phyloP scores from a whole-genome alignment of 2,888 invertebrate genomes.

The Cheilosia soror region DNA sequence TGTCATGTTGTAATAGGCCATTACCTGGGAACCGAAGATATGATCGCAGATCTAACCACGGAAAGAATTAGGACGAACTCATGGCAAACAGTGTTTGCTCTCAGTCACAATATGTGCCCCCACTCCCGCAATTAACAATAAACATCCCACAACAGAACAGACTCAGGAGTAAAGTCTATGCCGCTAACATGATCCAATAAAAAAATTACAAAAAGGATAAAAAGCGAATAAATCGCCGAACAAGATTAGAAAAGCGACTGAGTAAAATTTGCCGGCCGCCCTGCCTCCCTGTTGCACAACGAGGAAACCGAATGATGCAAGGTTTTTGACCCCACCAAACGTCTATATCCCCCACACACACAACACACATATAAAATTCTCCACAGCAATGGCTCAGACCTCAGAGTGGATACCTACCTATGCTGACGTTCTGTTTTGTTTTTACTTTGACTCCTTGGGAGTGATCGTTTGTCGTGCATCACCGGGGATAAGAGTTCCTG shows the following conservation, averaged over 20 bases:
- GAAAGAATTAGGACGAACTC: conserved; percentile 44
- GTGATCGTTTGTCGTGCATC: conserved; percentile 75
- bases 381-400: conserved; percentile 27
- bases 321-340: conserved; percentile 66
- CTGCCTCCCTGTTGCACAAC: not conserved
- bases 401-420: conserved; percentile 27
- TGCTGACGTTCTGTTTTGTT: conserved; percentile 35
- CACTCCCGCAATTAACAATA: conserved; percentile 41
- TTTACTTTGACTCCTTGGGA: conserved; percentile 68
- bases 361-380: not conserved
- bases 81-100: conserved; percentile 7
- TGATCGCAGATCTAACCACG: conserved; percentile 37
- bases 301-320: conserved; percentile 42
- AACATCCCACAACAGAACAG: conserved; percentile 35
- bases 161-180: conserved; percentile 55
- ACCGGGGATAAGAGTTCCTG: conserved; percentile 70
- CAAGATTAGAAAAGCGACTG: conserved; percentile 70
- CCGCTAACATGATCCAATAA: conserved; percentile 71
- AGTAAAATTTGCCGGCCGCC: conserved; percentile 34
- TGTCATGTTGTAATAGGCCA: conserved; percentile 43
- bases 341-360: conserved; percentile 24
- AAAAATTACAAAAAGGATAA: conserved; percentile 70
- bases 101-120: conserved; percentile 6
- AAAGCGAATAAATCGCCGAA: conserved; percentile 67
- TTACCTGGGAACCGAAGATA: conserved; percentile 43